phyloP scores from a whole-genome alignment of 37 sponge, comb jelly and placozoan species.

The Mnemiopsis leidyi region DNA sequence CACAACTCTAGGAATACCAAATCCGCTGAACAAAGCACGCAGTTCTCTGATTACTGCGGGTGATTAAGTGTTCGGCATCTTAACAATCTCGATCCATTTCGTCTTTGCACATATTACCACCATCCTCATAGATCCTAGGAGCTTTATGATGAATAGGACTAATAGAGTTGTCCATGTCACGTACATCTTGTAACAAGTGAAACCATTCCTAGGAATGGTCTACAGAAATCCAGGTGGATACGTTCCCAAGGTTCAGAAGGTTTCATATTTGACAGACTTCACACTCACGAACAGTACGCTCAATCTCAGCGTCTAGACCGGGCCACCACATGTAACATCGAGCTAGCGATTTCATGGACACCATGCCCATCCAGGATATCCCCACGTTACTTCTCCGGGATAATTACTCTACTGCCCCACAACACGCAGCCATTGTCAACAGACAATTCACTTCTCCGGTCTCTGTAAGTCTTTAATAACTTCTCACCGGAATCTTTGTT shows the following conservation, averaged over 20 bases:
- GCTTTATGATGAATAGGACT: too few species aligned
- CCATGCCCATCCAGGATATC: not conserved
- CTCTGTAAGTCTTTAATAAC: not conserved
- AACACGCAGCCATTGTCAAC: not conserved
- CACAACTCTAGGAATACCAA: conserved; percentile 1
- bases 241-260: conserved; percentile 62
- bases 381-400: not conserved
- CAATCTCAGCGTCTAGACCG: not conserved
- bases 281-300: not conserved
- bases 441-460: not conserved
- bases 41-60: not conserved
- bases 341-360: not conserved
- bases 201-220: not conserved
- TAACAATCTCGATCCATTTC: conserved; percentile 2
- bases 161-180: too few species aligned
- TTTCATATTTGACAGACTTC: not conserved
- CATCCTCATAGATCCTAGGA: not conserved
- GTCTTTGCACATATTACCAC: conserved; percentile 35
- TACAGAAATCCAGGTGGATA: conserved; percentile 63
- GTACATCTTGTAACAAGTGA: not conserved
- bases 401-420: not conserved
- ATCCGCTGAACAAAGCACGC: not conserved
- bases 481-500: not conserved
- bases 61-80: conserved; percentile 27
- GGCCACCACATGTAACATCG: conserved; percentile 31